phyloP scores from a whole-genome alignment of 1,140 invertebrate genomes.

The Caenorhabditis remanei region DNA sequence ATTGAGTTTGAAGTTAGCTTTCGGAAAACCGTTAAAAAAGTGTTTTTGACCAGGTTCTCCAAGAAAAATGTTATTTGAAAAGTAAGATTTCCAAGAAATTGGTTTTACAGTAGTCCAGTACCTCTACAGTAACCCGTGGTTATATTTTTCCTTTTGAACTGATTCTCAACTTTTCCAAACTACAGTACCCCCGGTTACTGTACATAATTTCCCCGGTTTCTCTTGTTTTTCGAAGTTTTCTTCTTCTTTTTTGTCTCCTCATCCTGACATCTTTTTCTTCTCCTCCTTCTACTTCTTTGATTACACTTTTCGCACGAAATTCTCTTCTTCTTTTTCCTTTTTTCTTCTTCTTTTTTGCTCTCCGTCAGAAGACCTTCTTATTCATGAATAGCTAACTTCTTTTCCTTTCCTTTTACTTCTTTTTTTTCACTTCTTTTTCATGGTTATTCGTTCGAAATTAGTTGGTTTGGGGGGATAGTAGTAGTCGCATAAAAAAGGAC shows the following conservation, averaged over 20 bases:
- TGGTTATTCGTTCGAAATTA: constrained; percentile 24
- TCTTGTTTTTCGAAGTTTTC: not conserved
- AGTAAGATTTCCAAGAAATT: no score
- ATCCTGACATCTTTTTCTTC: not conserved
- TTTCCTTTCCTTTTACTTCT: not conserved
- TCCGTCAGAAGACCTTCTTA: not conserved
- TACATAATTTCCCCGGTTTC: not conserved
- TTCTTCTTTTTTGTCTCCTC: not conserved
- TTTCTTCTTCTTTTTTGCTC: not conserved
- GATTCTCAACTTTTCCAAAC: no score
- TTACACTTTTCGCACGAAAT: constrained; percentile 49
- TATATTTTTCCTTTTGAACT: no score
- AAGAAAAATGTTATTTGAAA: no score
- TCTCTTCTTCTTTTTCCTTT: not conserved
- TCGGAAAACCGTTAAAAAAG: no score
- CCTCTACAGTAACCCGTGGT: no score
- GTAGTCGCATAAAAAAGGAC: no score
- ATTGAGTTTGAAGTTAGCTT: no score
- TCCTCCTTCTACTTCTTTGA: constrained; percentile 24
- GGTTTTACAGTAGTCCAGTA: no score
- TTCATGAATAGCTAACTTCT: constrained; percentile 52
- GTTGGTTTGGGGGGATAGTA: not conserved
- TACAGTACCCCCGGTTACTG: not conserved
- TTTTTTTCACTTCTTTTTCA: constrained; percentile 5
- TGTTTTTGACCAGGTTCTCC: no score